Conservation (phyloP, 2,113 vertebrate species). For the Campylomormyrus numenius region DNA sequence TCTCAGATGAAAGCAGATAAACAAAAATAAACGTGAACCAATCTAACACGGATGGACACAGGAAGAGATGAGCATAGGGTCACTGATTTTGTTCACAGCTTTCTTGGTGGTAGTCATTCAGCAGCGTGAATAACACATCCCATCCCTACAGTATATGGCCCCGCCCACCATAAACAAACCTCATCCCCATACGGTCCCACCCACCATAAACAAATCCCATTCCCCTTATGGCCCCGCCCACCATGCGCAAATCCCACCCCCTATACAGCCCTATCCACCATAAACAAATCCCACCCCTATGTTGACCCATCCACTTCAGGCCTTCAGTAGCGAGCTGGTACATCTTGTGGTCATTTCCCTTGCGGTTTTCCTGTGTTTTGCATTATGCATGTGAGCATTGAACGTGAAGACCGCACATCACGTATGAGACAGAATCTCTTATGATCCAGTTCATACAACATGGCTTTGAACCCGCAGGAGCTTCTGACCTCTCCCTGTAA, state of each 20-base stretch:
- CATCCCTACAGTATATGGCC: background rate
- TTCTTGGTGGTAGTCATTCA: background rate
- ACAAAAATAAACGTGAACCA: background rate
- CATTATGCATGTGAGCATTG: background rate
- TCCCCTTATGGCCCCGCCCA: background rate
- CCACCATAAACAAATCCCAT: background rate
- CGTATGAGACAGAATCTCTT: background rate
- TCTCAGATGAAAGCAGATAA: slow-evolving; percentile 26
- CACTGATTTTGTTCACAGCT: background rate
- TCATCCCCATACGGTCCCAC: background rate
- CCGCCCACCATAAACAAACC: background rate
- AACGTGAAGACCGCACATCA: background rate
- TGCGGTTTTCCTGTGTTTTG: background rate
- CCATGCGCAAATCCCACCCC: background rate
- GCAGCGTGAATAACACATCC: background rate
- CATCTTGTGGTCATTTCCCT: background rate
- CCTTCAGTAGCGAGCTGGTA: background rate
- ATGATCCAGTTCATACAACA: background rate
- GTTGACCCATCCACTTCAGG: background rate
- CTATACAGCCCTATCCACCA: background rate
- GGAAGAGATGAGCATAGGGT: background rate
- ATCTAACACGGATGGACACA: background rate
- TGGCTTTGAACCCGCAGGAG: background rate
- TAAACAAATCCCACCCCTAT: background rate
- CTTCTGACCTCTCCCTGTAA: background rate